Conservation (phyloP, 2,113 vertebrate genomes). For the Ctenodactylus gundi region DNA sequence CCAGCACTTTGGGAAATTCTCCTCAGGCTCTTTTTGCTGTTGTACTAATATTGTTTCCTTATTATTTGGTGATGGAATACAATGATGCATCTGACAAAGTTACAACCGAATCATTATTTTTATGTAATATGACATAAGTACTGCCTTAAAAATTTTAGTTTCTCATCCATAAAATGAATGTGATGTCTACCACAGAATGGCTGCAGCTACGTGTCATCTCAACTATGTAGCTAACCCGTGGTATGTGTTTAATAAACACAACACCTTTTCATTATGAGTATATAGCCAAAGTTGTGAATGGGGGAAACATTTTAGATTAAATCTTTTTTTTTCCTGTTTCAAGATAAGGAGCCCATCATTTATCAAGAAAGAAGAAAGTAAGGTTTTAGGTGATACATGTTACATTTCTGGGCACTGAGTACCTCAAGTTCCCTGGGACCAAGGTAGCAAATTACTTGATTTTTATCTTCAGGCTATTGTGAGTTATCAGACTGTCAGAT, state of each 20-base stretch:
- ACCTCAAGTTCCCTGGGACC: neutral
- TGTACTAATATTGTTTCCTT: neutral
- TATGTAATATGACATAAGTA: neutral
- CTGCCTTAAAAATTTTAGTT: slow-evolving; percentile 28
- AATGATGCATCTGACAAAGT: neutral
- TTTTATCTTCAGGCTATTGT: neutral
- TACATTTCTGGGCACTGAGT: neutral
- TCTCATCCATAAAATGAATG: neutral
- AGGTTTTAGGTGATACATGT: neutral
- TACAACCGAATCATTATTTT: neutral
- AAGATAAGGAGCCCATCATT: neutral
- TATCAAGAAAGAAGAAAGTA: neutral
- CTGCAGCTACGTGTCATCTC: neutral
- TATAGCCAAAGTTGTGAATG: neutral
- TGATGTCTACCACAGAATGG: neutral
- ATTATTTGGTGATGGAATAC: neutral
- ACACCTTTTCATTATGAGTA: neutral
- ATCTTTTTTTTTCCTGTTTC: neutral
- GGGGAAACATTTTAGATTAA: neutral
- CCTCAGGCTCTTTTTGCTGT: neutral
- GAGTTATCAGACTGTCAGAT: neutral
- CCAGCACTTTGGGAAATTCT: neutral
- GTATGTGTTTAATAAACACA: neutral
- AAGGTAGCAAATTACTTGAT: neutral
- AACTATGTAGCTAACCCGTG: neutral